Percentiles rank a stretch among this genome's conserved stretches.
These are phyloP conservation scores for Ditylenchus dipsaci DNA, from an alignment of 1,140 invertebrate species.

Conservation along the genomic window DNA sequence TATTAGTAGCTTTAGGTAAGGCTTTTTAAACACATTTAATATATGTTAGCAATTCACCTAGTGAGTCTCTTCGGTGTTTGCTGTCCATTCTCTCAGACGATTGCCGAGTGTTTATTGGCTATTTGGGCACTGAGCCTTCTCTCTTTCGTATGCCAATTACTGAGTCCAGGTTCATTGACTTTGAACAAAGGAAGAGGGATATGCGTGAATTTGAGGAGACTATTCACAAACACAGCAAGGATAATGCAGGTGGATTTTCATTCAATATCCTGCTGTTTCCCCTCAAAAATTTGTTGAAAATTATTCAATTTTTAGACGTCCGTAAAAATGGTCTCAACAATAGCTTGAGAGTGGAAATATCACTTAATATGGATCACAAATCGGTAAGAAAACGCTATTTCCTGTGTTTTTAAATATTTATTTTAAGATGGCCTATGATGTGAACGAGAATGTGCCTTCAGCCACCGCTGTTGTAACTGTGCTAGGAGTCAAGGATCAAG, in stretches of 20 bases:
- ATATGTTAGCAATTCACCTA: conserved; percentile 12
- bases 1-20: conserved; percentile 29
- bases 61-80: conserved; percentile 30
- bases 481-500: background rate
- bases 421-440: conserved; percentile 20
- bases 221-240: conserved; percentile 18
- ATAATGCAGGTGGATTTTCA: conserved; percentile 1
- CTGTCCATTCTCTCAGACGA: conserved; percentile 37
- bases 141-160: conserved; percentile 50
- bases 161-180: conserved; percentile 41
- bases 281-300: background rate
- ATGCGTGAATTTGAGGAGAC: conserved; percentile 38
- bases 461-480: conserved; percentile 30
- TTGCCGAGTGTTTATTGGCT: conserved; percentile 28
- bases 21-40: background rate
- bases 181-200: conserved; percentile 39
- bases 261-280: background rate
- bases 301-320: background rate
- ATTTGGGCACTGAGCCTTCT: conserved; percentile 45
- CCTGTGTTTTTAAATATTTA: background rate
- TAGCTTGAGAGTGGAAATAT: conserved; percentile 3
- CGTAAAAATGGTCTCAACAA: background rate
- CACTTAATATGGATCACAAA: conserved; percentile 30
- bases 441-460: conserved; percentile 37
- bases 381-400: conserved; percentile 15